These are phyloP conservation scores for Thumatha senex DNA, from an alignment of 2,888 invertebrate species.

Conservation along the genomic window DNA sequence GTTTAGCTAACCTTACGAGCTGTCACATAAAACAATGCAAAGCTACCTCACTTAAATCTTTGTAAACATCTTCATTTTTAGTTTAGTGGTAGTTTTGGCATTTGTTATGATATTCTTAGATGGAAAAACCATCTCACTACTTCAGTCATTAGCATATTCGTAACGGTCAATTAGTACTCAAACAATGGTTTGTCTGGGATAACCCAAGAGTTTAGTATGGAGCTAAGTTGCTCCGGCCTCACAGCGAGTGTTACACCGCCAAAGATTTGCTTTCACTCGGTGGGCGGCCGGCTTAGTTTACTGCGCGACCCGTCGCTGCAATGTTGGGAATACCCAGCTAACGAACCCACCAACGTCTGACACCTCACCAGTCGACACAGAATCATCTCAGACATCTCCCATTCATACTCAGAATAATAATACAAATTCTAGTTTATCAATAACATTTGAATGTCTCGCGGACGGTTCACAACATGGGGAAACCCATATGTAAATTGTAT, in stretches of 20 bases:
- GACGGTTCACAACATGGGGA: conserved; percentile 51
- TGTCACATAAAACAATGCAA: background rate
- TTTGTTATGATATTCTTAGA: conserved; percentile 18
- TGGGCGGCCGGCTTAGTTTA: conserved; percentile 37
- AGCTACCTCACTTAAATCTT: background rate
- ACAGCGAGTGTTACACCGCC: conserved; percentile 23
- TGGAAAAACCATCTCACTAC: conserved; percentile 37
- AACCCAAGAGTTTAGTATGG: conserved; percentile 41
- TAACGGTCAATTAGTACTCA: conserved; percentile 29
- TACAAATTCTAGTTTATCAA: conserved; percentile 21
- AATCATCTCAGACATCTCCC: conserved; percentile 10
- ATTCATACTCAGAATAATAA: conserved; percentile 14
- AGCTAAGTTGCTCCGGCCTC: conserved; percentile 12
- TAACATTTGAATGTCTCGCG: conserved; percentile 37
- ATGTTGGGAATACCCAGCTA: conserved; percentile 64
- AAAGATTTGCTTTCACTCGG: conserved; percentile 61
- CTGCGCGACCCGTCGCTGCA: conserved; percentile 48
- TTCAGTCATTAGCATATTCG: conserved; percentile 28
- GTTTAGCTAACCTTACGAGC: conserved; percentile 13
- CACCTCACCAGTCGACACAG: conserved; percentile 17
- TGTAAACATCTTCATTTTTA: background rate
- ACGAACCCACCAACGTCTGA: conserved; percentile 38
- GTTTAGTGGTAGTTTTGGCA: too few relatives aligned
- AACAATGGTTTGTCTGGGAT: conserved; percentile 43
- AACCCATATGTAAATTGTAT: conserved; percentile 59